These are phyloP conservation scores for Mnemiopsis leidyi DNA, from an alignment of 37 sponge, comb jelly and placozoan species.

Conservation along the genomic window DNA sequence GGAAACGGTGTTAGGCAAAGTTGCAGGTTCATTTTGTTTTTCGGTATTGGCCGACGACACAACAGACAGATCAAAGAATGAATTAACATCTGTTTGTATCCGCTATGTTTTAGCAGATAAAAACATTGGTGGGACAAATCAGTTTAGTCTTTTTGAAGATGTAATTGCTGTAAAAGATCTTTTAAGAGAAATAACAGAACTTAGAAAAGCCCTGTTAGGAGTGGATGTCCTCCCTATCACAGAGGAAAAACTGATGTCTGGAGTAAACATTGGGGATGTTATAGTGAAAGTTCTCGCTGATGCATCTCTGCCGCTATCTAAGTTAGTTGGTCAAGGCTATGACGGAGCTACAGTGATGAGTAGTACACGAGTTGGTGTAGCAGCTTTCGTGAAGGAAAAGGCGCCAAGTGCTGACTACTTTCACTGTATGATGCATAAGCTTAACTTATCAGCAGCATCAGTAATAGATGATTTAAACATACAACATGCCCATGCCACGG, in stretches of 20 bases:
- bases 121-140: background rate
- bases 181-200: background rate
- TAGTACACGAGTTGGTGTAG: constrained; percentile 59
- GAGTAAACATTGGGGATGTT: constrained; percentile 55
- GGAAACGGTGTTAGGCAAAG: constrained; percentile 18
- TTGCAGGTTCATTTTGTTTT: background rate
- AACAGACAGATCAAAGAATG: constrained; percentile 42
- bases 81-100: constrained; percentile 7
- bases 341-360: constrained; percentile 63
- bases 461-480: background rate
- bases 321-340: constrained; percentile 66
- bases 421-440: constrained; percentile 65
- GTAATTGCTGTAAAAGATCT: constrained; percentile 49
- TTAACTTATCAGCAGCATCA: constrained; percentile 27
- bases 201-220: background rate
- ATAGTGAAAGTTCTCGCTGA: constrained; percentile 41
- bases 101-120: constrained; percentile 48
- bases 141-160: background rate
- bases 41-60: constrained; percentile 55
- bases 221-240: background rate
- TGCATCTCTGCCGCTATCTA: constrained; percentile 6
- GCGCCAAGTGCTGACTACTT: constrained; percentile 61
- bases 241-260: constrained; percentile 32
- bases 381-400: constrained; percentile 22
- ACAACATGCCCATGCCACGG: constrained; percentile 46